phyloP scores from a whole-genome alignment of 2,888 invertebrate genomes.

The Microplitis manilae region DNA sequence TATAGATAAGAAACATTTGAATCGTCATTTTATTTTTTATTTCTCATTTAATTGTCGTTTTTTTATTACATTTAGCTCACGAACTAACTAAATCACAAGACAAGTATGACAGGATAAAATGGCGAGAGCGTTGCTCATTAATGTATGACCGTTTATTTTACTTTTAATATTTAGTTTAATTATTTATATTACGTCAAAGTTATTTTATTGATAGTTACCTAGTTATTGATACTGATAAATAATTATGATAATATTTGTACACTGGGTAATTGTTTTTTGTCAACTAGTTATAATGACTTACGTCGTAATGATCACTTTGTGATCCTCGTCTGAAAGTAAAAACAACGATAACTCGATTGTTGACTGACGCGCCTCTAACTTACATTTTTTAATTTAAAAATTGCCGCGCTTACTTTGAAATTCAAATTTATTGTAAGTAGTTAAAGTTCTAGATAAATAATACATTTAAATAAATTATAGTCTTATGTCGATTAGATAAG shows the following conservation, averaged over 20 bases:
- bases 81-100: constrained; percentile 13
- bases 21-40: neutral
- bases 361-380: neutral
- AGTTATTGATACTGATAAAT: neutral
- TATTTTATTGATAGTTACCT: neutral
- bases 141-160: neutral
- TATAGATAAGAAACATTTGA: constrained; percentile 2
- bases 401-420: neutral
- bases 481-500: no score
- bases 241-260: neutral
- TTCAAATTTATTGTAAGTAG: neutral
- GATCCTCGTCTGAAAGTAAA: neutral
- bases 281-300: neutral
- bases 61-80: neutral
- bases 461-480: no score
- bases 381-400: neutral
- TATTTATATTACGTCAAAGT: neutral
- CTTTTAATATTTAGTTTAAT: neutral
- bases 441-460: no score
- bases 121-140: constrained; percentile 53
- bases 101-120: constrained; percentile 63
- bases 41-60: constrained; percentile 1
- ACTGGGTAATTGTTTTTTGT: neutral
- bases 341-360: neutral
- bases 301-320: neutral